phyloP scores from a whole-genome alignment of 2,888 invertebrate species.

The Leptopterna dolabrata region DNA sequence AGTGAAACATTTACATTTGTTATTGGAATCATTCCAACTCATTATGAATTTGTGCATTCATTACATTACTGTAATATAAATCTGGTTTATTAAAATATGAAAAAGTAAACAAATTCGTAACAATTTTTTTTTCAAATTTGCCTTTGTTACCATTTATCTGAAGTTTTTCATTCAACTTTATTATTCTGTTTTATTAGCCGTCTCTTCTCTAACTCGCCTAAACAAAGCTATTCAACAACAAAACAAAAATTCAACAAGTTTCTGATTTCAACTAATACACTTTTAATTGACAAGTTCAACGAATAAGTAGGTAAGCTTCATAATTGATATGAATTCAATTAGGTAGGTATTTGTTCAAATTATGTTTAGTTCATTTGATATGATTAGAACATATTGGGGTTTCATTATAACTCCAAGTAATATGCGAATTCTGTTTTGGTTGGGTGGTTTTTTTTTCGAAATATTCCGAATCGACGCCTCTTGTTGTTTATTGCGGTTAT shows the following conservation, averaged over 20 bases:
- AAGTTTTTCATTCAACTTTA: no score
- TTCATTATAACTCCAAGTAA: no score
- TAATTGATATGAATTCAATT: conserved; percentile 12
- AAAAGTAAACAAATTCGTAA: not conserved
- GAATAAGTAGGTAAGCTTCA: not conserved
- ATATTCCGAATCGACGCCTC: no score
- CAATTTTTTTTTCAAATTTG: not conserved
- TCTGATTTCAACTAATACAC: not conserved
- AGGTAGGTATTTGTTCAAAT: not conserved
- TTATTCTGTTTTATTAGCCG: no score
- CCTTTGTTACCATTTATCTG: no score
- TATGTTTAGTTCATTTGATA: not conserved
- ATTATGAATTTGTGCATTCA: not conserved
- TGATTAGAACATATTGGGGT: not conserved
- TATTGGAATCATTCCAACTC: not conserved
- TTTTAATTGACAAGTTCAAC: conserved; percentile 4
- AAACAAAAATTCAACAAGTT: not conserved
- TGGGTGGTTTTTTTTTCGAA: no score
- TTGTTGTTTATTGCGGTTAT: no score
- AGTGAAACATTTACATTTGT: not conserved
- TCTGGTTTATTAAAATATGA: no score
- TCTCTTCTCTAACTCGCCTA: no score
- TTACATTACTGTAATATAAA: not conserved
- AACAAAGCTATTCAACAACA: not conserved
- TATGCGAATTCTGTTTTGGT: no score